These are phyloP conservation scores for Mythimna vitellina DNA, from an alignment of 2,888 invertebrate genomes.

Conservation along the genomic window DNA sequence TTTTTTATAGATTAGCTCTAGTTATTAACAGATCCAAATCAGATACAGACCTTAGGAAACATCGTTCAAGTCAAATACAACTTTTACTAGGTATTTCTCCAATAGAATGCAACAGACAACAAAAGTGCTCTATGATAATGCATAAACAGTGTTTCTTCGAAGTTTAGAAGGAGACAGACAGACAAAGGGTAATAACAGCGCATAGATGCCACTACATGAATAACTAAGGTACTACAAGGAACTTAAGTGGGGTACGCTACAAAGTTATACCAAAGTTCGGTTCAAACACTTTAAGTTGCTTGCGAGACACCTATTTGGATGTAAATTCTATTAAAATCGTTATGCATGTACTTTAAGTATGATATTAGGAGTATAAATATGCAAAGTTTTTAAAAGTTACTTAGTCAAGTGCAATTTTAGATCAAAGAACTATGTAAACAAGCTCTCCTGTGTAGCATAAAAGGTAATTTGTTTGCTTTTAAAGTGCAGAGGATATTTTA, in stretches of 20 bases:
- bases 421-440: slow-evolving; percentile 10
- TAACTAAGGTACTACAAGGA: slow-evolving; percentile 18
- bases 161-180: slow-evolving; percentile 6
- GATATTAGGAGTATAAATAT: slow-evolving; percentile 6
- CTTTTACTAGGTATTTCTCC: too few relatives aligned
- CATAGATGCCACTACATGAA: slow-evolving; percentile 15
- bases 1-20: too few relatives aligned
- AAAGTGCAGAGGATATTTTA: not conserved
- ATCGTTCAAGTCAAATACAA: too few relatives aligned
- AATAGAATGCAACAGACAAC: not conserved
- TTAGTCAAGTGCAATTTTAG: slow-evolving; percentile 11
- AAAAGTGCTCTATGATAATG: not conserved
- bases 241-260: slow-evolving; percentile 26
- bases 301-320: slow-evolving; percentile 46
- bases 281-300: slow-evolving; percentile 42
- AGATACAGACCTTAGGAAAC: too few relatives aligned
- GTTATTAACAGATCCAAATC: too few relatives aligned
- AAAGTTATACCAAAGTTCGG: slow-evolving; percentile 43
- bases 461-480: slow-evolving; percentile 11
- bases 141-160: not conserved
- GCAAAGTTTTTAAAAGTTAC: slow-evolving; percentile 22
- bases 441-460: not conserved
- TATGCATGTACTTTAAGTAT: slow-evolving; percentile 23
- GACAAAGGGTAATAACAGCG: not conserved
- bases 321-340: slow-evolving; percentile 32